Conservation (phyloP, 2,888 invertebrate genomes). For the Apamea sordens region DNA sequence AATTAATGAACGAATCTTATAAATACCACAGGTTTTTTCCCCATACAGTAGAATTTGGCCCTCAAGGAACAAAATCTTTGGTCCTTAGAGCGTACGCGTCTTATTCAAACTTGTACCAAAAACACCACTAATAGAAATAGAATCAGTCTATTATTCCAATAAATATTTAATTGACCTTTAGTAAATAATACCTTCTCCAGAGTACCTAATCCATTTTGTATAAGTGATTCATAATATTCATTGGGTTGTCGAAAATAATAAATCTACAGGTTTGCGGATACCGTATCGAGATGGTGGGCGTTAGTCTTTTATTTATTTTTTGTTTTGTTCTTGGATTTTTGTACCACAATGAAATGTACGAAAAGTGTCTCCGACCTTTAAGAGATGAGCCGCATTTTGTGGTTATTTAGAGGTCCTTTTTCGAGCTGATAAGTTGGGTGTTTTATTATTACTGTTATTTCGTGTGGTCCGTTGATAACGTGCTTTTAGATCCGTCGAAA, state of each 20-base stretch:
- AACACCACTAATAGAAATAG: neutral
- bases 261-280: slow-evolving; percentile 68
- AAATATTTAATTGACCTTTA: slow-evolving; percentile 3
- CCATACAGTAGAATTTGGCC: too few relatives aligned
- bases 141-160: neutral
- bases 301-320: slow-evolving; percentile 56
- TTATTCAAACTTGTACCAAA: neutral
- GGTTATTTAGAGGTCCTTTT: slow-evolving; percentile 21
- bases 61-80: neutral
- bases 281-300: slow-evolving; percentile 62
- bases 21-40: neutral
- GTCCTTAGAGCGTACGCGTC: neutral
- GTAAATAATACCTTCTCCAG: slow-evolving; percentile 39
- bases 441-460: slow-evolving; percentile 7
- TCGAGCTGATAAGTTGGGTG: neutral
- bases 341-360: slow-evolving; percentile 44
- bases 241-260: slow-evolving; percentile 71
- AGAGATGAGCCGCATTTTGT: slow-evolving; percentile 12
- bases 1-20: neutral
- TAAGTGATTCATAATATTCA: slow-evolving; percentile 29
- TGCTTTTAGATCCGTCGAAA: neutral
- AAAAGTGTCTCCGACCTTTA: slow-evolving; percentile 47
- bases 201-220: slow-evolving; percentile 1
- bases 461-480: neutral
- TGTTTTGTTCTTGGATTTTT: slow-evolving; percentile 47